Percentiles rank a stretch among this genome's conserved stretches.
These are phyloP conservation scores for Platyura marginata DNA, from an alignment of 1,140 invertebrate species.

Conservation along the genomic window DNA sequence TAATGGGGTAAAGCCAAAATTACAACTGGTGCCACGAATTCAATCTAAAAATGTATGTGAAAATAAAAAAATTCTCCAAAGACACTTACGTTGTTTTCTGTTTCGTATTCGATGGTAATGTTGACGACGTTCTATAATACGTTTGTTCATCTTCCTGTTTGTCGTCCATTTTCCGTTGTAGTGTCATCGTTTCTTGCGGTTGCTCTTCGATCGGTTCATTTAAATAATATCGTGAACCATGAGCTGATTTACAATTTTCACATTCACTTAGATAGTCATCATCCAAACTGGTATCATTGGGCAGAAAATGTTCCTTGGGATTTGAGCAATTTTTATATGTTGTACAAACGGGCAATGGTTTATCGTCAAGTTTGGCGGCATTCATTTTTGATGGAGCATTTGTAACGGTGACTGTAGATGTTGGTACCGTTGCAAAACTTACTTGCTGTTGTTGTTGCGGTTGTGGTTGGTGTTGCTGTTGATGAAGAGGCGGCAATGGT, in stretches of 20 bases:
- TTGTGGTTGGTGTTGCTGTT: constrained; percentile 1
- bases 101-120: constrained; percentile 44
- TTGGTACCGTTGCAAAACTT: constrained; percentile 3
- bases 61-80: neutral
- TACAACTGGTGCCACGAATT: neutral
- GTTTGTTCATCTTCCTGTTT: constrained; percentile 24
- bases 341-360: constrained; percentile 22
- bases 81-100: constrained; percentile 33
- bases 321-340: constrained; percentile 23
- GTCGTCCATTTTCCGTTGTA: constrained; percentile 37
- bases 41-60: neutral
- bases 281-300: constrained; percentile 33
- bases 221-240: constrained; percentile 41
- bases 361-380: constrained; percentile 4
- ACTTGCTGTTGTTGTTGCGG: constrained; percentile 6
- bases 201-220: constrained; percentile 35
- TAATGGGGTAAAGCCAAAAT: too few species aligned
- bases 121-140: constrained; percentile 45
- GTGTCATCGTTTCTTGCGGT: constrained; percentile 49
- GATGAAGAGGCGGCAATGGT: neutral
- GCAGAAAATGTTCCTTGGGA: constrained; percentile 23
- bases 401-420: neutral
- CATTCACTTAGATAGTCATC: constrained; percentile 65
- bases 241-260: constrained; percentile 61
- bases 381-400: neutral